Evolutionary conservation across 1,140 invertebrate genomes (phyloP), one percentile per base, ranked within the genome.

Genomic region (Antheraea mylitta): DNA sequence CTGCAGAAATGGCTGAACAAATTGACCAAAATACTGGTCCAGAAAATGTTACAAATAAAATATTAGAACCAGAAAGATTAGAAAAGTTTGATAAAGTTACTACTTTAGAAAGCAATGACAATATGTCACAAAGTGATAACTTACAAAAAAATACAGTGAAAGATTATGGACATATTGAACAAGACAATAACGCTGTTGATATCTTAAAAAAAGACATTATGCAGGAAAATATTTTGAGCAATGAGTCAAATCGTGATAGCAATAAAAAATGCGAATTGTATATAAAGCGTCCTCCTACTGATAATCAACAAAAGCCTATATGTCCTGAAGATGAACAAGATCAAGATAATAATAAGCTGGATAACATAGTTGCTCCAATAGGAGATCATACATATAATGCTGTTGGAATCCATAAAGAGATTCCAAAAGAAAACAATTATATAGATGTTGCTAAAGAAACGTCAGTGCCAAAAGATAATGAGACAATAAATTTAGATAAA

Each of bases 401-500:
- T 53, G 45, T 53, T 30, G 22, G 22, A 53, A 6, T 13, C 16
- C 9, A 16, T 16, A 53, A 53, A 53, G 45, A 16, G 45, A 0
- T 53, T 13, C 16, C 45, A 53, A 53, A 53, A 6, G 45, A 53
- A 53, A 53, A 53, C 13, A 53, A 16, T 53, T 13, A 9, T 53
- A 16, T 53, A 16, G 16, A 53, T 16, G 13, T 53, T 53, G 45
- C 45, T 53, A n/a, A 16, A 16, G 13, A 16, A 16, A 6, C 16
- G 45, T 53, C 45, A 53, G 45, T n/a, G 45, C 45, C 45, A 53
- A 53, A 53, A 16, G 11, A 53, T 16, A 16, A 16, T 53, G 45
- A 53, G 45, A 53, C 45, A 53, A 53, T 53, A 53, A 53, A 53
- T 53, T 16, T 53, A 53, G 11, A 53, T 53, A 53, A 53, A 53